Evolutionary conservation across 1,140 invertebrate species (phyloP), one percentile per base, ranked within the genome.

Genomic region (Leptoteleia sp.): DNA sequence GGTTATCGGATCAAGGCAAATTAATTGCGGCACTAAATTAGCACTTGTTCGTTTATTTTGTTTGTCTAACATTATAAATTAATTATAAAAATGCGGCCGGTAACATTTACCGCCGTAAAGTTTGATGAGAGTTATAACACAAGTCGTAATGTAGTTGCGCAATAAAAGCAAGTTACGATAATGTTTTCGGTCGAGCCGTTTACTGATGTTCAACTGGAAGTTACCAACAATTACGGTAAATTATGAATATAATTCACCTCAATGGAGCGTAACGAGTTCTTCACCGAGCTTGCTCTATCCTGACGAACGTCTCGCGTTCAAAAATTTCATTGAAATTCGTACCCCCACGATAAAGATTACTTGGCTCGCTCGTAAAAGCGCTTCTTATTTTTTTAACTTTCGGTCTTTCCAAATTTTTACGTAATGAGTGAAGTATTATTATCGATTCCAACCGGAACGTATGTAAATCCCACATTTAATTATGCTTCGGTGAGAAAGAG

Each of bases 391-490:
- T 37, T 35, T 52, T 35, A 1, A 8, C 17, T 33, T 35, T 4
- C 25, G 1, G 15, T 29, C 19, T n/a, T n/a, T n/a, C 47, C 17
- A 65, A 54, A 68, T 43, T 52, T 71, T 71, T 31, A 52, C 43
- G 55, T 54, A 64, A 73, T 73, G 55, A 64, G 4, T 64, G 68
- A 73, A 64, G 57, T 73, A 73, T 73, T 54, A 62, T 62, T 72
- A 25, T 13, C 2, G 15, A 54, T 25, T 12, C 37, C 4, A 45
- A 38, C 15, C 19, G 4, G 22, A 17, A 17, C 22, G 17, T 57
- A 64, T 64, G 59, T 59, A 73, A 73, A 73, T 73, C 70, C 70
- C 9, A 65, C 70, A 73, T 65, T 73, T 73, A 65, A 73, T 65
- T 73, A 37, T 35, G 27, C 13, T 17, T 73, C 12, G 38, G 16